Percentiles rank a stretch among this genome's conserved stretches.
phyloP scores from a whole-genome alignment of 2,113 vertebrate species.

The Charina bottae region DNA sequence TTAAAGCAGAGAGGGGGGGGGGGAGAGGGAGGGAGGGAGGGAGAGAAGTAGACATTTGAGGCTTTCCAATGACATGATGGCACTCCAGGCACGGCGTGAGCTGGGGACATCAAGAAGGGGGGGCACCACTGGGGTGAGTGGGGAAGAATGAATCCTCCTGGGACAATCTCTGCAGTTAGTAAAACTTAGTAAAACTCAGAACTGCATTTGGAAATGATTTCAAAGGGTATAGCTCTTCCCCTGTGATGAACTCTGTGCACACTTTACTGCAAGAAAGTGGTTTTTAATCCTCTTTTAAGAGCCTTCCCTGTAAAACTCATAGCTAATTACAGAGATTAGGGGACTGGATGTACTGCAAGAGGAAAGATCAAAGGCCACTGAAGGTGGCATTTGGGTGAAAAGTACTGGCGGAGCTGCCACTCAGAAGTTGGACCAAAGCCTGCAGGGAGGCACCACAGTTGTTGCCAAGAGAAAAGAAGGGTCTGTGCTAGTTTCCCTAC shows the following conservation, averaged over 20 bases:
- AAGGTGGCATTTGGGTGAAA: neutral
- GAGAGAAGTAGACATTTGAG: neutral
- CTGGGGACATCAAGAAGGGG: neutral
- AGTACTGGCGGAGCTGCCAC: neutral
- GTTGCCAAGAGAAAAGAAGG: neutral
- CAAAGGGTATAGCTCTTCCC: neutral
- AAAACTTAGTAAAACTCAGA: neutral
- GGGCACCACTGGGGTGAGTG: neutral
- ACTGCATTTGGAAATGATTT: neutral
- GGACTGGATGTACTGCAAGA: neutral
- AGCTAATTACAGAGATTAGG: neutral
- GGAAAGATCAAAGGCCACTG: neutral
- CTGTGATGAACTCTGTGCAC: neutral
- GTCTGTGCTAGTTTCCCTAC: neutral
- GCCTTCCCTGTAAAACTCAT: neutral
- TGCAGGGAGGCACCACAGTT: neutral
- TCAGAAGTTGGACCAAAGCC: neutral
- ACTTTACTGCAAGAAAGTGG: neutral
- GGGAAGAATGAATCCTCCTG: neutral
- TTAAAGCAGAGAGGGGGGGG: fast-evolving
- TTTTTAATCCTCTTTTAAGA: neutral
- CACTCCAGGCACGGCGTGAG: neutral
- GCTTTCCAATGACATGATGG: neutral
- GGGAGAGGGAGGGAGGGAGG: neutral
- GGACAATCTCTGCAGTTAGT: neutral